These are phyloP conservation scores for Peromyscus californicus DNA, from an alignment of 2,113 vertebrate genomes.

Conservation along the genomic window DNA sequence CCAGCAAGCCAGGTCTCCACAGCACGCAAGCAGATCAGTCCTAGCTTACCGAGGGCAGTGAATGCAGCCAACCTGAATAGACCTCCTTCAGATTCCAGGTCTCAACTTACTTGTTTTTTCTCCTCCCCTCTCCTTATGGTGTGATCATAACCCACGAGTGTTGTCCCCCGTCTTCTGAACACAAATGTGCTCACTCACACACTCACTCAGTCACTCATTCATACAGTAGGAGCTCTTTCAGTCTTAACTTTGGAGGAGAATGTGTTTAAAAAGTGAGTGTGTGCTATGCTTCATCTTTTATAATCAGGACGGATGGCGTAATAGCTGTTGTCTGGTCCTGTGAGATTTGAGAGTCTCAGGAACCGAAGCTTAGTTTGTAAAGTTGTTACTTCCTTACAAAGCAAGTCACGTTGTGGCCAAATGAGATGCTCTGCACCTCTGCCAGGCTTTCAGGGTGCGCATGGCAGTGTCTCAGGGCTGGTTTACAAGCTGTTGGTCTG, in stretches of 20 bases:
- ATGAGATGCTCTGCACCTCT: background rate
- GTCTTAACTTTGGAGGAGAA: conserved; percentile 28
- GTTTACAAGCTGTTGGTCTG: background rate
- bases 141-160: conserved; percentile 55
- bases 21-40: conserved; percentile 85
- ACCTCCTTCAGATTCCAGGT: conserved; percentile 94
- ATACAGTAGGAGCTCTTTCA: background rate
- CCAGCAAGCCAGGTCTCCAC: conserved; percentile 86
- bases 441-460: background rate
- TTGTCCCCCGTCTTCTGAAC: conserved; percentile 51
- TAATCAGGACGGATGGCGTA: conserved; percentile 25
- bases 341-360: background rate
- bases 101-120: conserved; percentile 81
- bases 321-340: background rate
- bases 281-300: background rate
- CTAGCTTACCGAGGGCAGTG: conserved; percentile 86
- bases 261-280: background rate
- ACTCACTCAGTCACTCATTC: background rate
- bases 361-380: background rate
- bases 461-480: background rate
- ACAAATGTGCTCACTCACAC: too few relatives aligned
- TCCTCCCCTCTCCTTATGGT: conserved; percentile 69
- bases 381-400: background rate
- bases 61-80: conserved; percentile 88
- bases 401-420: background rate